Conservation (phyloP, 2,113 vertebrate genomes). For the Anhinga rufa region DNA sequence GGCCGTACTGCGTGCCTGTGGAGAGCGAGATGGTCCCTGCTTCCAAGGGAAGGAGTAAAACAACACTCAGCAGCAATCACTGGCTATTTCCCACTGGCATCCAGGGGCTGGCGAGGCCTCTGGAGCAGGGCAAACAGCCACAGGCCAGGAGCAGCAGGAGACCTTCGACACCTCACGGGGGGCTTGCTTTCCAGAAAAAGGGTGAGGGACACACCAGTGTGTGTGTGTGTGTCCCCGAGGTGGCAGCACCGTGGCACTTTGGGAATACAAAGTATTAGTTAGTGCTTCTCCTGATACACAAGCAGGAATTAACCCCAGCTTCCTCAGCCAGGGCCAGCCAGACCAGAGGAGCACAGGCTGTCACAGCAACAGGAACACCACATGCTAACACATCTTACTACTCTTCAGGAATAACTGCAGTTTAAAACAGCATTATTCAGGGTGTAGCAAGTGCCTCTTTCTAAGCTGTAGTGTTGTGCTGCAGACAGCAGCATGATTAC, state of each 20-base stretch:
- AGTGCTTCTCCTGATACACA: neutral
- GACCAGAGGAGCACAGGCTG: neutral
- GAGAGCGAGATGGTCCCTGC: fast-evolving
- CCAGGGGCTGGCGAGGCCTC: neutral
- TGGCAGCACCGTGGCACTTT: neutral
- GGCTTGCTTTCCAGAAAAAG: neutral
- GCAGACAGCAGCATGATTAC: neutral
- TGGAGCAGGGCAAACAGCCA: neutral
- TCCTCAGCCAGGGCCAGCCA: fast-evolving
- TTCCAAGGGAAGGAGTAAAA: neutral
- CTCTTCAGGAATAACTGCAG: neutral
- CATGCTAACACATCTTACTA: neutral
- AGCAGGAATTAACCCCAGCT: neutral
- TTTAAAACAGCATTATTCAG: neutral
- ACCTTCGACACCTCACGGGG: fast-evolving
- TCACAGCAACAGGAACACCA: neutral
- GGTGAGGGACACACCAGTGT: fast-evolving
- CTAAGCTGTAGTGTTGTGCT: neutral
- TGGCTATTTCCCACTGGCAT: fast-evolving
- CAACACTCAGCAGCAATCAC: fast-evolving
- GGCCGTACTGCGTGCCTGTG: fast-evolving
- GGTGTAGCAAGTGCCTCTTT: neutral
- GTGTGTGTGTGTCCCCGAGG: fast-evolving
- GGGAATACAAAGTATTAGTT: neutral
- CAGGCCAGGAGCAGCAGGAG: neutral